Evolutionary conservation across 2,113 vertebrate species (phyloP), one percentile per base, ranked within the genome.

Genomic region (Corythornis madagascariensis): DNA sequence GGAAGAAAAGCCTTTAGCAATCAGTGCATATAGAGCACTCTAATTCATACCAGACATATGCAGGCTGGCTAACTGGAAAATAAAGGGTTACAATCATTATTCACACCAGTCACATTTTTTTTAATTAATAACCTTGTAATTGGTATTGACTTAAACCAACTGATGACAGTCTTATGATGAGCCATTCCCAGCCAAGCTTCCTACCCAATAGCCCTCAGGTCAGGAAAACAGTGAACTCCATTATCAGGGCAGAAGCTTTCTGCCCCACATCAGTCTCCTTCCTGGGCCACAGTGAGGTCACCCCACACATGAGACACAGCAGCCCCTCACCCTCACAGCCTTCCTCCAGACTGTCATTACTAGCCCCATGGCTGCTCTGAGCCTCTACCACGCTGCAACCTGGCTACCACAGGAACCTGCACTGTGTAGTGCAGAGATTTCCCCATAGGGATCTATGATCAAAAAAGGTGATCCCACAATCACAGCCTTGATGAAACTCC

Each of bases 41-140:
- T 67, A 59, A 73, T n/a, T 86, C 35, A 31, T 15, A 43, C n/a
- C 38, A 52, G 16, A 52, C 16, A 6, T 10, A 57, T 28, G 17
- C 61, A 75, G 4, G 53, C n/a, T 33, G 48, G 53, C 63, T 78
- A 35, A 19, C 70, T 70, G 65, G 88, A 90, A 95, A 92, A 86
- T 13, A 78, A 93, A 93, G 89, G 47, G 95, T 97, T 95, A 93
- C 56, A 43, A 88, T 96, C 94, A 88, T 80, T 97, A 91, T 83
- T 79, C 79, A 78, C 75, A 94, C 48, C 86, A 86, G 93, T 95
- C 96, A 95, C 96, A 88, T 85, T 94, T 82, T 96, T 96, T 98
- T 97, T 97, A 98, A 98, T 98, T 98, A 97, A 91, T 97, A 97
- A 91, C 86, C 69, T 82, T 89, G 94, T 98, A 98, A 98, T 97